A percentile compares a stretch with the other conserved stretches of the same genome.
Conservation (phyloP, 1,140 invertebrate genomes). For the Drosophila yakuba region DNA sequence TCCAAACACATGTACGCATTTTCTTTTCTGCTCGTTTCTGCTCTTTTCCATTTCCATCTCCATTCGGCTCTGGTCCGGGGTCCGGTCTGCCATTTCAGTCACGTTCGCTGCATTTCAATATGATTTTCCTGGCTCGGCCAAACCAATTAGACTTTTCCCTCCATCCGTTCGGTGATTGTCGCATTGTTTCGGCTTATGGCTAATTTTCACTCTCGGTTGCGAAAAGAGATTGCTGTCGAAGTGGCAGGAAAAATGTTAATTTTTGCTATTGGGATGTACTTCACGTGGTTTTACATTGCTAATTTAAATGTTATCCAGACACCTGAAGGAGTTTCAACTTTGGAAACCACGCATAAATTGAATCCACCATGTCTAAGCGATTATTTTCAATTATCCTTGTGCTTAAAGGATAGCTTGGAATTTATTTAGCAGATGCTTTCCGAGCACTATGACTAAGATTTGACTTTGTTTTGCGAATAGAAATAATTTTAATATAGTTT, state of each 20-base stretch:
- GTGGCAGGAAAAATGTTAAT: conserved; percentile 2
- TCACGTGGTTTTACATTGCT: neutral
- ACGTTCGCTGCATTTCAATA: conserved; percentile 61
- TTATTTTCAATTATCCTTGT: too few relatives aligned
- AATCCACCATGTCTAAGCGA: too few relatives aligned
- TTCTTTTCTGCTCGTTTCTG: conserved; percentile 8
- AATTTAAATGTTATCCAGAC: neutral
- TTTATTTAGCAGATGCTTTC: neutral
- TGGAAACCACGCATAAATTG: too few relatives aligned
- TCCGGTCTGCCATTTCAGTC: conserved; percentile 46
- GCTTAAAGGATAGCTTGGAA: too few relatives aligned
- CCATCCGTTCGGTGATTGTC: conserved; percentile 37
- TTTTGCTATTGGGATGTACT: neutral
- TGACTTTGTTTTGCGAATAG: neutral
- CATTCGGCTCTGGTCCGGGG: neutral
- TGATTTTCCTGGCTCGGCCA: conserved; percentile 47
- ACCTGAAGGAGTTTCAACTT: neutral
- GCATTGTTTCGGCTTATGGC: conserved; percentile 41
- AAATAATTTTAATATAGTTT: neutral
- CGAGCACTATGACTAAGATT: too few relatives aligned
- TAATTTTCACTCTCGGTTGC: conserved; percentile 30
- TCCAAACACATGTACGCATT: conserved; percentile 23
- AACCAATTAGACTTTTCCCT: conserved; percentile 51
- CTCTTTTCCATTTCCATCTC: neutral
- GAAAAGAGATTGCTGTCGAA: neutral